Base-by-base conservation (phyloP, 2,888 invertebrate species). In the Mesorhabditis sp. region DNA sequence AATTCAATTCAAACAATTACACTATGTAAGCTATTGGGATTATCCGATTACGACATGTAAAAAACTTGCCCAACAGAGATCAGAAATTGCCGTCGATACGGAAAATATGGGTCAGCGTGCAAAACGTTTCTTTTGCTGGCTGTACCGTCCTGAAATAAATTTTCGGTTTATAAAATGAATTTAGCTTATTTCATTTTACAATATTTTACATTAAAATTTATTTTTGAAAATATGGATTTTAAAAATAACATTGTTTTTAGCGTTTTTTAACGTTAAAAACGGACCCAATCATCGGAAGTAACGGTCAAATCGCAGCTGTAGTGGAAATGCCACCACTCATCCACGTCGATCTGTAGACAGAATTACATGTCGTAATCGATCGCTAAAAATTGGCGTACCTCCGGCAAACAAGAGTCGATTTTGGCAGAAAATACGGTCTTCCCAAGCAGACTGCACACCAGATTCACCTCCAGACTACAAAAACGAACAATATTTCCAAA, bases 321-420 rank as follows among this genome's bases (percentile, higher is more conserved):
- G 58, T 50, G 58, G 58, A 50, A 50, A n/a, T 50, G 58, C 58
- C 58, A 50, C 58, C 58, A 50, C n/a, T 50, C 58, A 2, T 50
- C 58, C 10, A 50, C 7, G 2, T 50, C 58, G 2, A 50, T n/a
- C 58, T 50, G 58, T 13, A 50, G 58, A 2, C 2, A n/a, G 28
- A 2, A 28, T 28, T 28, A 28, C 28, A 28, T 28, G 28, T 28
- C 28, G 28, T 28, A 28, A 28, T 1, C 28, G 28, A 28, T 2
- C 2, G 28, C n/a, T 50, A 50, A 50, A 50, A 13, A 50, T 50
- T 50, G 7, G 7, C 58, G 1, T 2, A 50, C 58, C 58, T 50
- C 58, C n/a, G 58, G 58, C 58, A 50, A 2, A n/a, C 58, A 50
- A 2, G 58, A 50, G 7, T 50, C 10, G n/a, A 50, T 50, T n/a